Conservation (phyloP, 2,888 invertebrate species). For the Drosophila incognita region DNA sequence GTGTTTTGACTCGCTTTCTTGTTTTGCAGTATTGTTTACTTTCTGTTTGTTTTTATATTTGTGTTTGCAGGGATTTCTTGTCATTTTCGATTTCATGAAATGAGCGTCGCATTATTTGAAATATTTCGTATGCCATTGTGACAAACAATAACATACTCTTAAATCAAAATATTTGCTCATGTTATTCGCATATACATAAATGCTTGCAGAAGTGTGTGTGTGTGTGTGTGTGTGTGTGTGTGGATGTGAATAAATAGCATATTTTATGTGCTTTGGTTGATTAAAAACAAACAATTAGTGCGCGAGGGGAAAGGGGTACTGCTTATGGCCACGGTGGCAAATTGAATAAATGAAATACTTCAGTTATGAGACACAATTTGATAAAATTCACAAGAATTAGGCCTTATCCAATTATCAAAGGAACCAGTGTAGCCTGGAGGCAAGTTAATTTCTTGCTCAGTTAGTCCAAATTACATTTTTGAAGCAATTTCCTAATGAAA, state of each 20-base stretch:
- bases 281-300: conserved; percentile 74
- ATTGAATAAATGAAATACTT: conserved; percentile 63
- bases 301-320: background rate
- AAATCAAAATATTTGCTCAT: conserved; percentile 59
- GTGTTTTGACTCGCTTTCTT: conserved; percentile 5
- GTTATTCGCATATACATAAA: conserved; percentile 14
- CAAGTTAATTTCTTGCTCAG: conserved; percentile 39
- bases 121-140: conserved; percentile 45
- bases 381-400: conserved; percentile 19
- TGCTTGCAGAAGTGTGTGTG: conserved; percentile 15
- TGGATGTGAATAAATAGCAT: conserved; percentile 54
- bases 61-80: conserved; percentile 15
- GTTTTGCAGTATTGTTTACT: conserved; percentile 3
- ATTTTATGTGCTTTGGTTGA: conserved; percentile 68
- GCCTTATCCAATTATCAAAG: conserved; percentile 54
- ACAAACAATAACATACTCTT: conserved; percentile 35
- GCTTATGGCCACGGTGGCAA: conserved; percentile 8
- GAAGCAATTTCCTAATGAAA: conserved; percentile 49
- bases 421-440: conserved; percentile 3
- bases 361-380: conserved; percentile 59
- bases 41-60: conserved; percentile 10
- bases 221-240: conserved; percentile 5
- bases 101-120: conserved; percentile 57
- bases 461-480: conserved; percentile 45
- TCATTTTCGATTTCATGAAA: conserved; percentile 24